A percentile compares a stretch with the other conserved stretches of the same genome.
Conservation (phyloP, 2,797 vertebrate species). For the Catostomus latipinnis region DNA sequence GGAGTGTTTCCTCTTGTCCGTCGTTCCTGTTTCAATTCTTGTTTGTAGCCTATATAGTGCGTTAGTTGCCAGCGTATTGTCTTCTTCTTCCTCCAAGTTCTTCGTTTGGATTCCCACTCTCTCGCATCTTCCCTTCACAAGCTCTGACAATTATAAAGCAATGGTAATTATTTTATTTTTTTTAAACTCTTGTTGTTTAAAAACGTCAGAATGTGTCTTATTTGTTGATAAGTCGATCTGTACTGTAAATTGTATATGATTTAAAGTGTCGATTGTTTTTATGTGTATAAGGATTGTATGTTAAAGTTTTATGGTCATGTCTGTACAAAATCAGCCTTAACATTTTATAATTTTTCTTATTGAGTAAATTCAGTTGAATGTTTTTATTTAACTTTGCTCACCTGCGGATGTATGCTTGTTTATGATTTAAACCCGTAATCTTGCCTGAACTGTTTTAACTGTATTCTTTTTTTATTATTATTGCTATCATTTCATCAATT, state of each 20-base stretch:
- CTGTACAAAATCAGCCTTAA: conserved; percentile 44
- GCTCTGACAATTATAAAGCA: neutral
- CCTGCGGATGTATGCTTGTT: conserved; percentile 35
- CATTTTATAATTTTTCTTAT: conserved; percentile 5
- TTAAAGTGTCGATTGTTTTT: conserved; percentile 11
- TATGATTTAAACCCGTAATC: conserved; percentile 31
- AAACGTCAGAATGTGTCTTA: conserved; percentile 2
- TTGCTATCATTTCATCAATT: conserved; percentile 26
- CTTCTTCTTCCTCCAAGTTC: too few species aligned
- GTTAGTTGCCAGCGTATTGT: too few species aligned
- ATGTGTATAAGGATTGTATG: conserved; percentile 44
- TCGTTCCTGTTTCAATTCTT: too few species aligned
- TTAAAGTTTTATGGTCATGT: conserved; percentile 26
- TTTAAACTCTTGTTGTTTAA: conserved; percentile 15
- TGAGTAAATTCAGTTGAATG: conserved; percentile 27
- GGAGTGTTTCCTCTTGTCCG: too few species aligned
- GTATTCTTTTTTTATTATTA: conserved; percentile 20
- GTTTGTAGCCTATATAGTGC: too few species aligned
- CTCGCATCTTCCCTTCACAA: too few species aligned
- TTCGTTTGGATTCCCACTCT: too few species aligned
- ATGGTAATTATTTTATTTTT: neutral
- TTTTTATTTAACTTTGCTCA: neutral
- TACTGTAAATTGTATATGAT: conserved; percentile 37
- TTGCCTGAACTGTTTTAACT: conserved; percentile 43
- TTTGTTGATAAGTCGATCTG: neutral